Evolutionary conservation across 2,113 vertebrate genomes (phyloP).

Genomic region (Python bivittatus): DNA sequence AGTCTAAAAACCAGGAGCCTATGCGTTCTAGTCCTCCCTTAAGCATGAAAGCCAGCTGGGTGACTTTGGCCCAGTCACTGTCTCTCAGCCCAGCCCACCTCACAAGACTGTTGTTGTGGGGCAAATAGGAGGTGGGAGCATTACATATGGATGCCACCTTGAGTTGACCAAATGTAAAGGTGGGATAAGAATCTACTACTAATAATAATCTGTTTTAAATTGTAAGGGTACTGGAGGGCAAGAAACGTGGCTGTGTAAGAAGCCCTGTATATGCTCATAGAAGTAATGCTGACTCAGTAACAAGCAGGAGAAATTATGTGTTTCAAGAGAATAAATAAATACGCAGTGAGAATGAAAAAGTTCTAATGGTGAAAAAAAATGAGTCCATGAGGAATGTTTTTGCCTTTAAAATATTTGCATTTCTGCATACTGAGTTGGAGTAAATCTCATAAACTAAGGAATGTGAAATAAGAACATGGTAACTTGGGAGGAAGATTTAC

Average conservation of each 20-base stretch:
- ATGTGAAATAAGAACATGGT: constrained; percentile 45
- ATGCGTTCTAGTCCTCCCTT: too few species aligned
- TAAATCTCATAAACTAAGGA: constrained; percentile 31
- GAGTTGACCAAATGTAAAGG: too few species aligned
- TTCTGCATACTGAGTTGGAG: neutral
- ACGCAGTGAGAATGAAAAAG: neutral
- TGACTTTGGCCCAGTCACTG: too few species aligned
- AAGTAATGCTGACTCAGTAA: neutral
- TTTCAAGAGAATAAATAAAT: neutral
- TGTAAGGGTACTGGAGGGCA: neutral
- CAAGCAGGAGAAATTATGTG: neutral
- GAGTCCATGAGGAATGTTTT: neutral
- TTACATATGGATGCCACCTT: too few species aligned
- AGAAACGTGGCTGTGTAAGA: neutral
- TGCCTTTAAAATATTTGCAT: neutral
- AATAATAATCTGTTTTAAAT: neutral
- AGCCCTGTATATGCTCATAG: neutral
- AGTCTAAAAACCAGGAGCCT: too few species aligned
- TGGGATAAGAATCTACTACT: too few species aligned
- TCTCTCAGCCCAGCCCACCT: too few species aligned
- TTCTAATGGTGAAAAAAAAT: neutral
- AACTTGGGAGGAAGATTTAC: constrained; percentile 30
- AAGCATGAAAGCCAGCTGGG: too few species aligned
- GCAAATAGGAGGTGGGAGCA: too few species aligned
- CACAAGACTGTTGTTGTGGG: too few species aligned